A percentile compares a stretch with the other conserved stretches of the same genome.
Evolutionary conservation across 2,888 invertebrate genomes (phyloP).

Genomic region (Oxyteleia sp.): DNA sequence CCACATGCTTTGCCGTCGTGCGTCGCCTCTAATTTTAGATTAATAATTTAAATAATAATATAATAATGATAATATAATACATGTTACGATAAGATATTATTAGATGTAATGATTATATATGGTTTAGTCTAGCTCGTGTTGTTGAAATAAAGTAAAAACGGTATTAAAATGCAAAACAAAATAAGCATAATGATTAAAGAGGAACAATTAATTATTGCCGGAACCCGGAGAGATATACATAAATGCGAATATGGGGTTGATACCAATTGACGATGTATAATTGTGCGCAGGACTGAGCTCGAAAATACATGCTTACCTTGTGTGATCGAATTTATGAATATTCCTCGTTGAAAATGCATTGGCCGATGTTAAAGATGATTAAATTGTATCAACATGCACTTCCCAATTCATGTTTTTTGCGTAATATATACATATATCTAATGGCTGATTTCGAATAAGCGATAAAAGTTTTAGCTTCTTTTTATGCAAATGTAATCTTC

Average conservation of each 20-base stretch:
- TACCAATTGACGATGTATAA: conserved; percentile 77
- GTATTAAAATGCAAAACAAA: conserved; percentile 71
- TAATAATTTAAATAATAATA: conserved; percentile 86
- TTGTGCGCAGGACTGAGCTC: conserved; percentile 82
- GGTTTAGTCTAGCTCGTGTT: conserved; percentile 88
- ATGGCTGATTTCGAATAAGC: conserved; percentile 57
- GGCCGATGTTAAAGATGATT: conserved; percentile 68
- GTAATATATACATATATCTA: conserved; percentile 51
- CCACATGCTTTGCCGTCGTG: conserved; percentile 87
- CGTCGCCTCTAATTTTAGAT: conserved; percentile 87
- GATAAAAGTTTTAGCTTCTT: conserved; percentile 62
- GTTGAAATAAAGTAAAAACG: conserved; percentile 85
- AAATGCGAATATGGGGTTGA: conserved; percentile 81
- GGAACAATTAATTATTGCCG: conserved; percentile 51
- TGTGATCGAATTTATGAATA: conserved; percentile 52
- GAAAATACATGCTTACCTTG: conserved; percentile 61
- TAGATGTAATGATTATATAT: conserved; percentile 88
- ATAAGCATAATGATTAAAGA: conserved; percentile 73
- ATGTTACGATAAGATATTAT: conserved; percentile 88
- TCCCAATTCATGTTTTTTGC: conserved; percentile 63
- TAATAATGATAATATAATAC: conserved; percentile 86
- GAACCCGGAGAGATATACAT: conserved; percentile 54
- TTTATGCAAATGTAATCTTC: conserved; percentile 67
- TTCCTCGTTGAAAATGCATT: conserved; percentile 62
- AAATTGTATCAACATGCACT: conserved; percentile 61